Base-by-base conservation (phyloP, 2,888 invertebrate genomes). In the Apodemia zela region DNA sequence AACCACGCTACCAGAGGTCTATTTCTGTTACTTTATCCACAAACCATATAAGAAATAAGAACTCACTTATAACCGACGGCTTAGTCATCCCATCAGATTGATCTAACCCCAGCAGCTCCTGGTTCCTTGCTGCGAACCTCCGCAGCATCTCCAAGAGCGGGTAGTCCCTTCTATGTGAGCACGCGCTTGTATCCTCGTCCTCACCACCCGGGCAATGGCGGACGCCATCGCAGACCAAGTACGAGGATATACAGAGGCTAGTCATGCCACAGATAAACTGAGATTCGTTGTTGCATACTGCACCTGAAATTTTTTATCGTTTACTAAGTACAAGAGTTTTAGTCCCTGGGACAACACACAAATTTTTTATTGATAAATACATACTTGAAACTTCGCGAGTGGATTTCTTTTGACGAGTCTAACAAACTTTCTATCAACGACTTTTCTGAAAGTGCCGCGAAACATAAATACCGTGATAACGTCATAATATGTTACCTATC, bases 181-280 rank as follows among this genome's bases (percentile, higher is more conserved):
- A 91, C 2, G 86, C 87, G 25, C 68, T 70, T 0, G 82, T 61
- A 45, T 93, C 93, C 69, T 93, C 93, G 67, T 93, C 93, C 66
- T 93, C 94, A 5, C 94, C 94, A 0, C 93, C 93, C 0, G 95
- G 94, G 70, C 95, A 95, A 76, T 95, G 94, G 1, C 92, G 85
- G 25, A 94, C 92, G 11, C 94, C 94, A 71, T 95, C 95, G 77
- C 95, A 95, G 18, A 94, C 91, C 68, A 95, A 84, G 73, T 93
- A 93, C 61, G 93, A 93, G 0, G 95, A 94, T 63, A 95, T 93
- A 81, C 95, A 95, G 58, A 95, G 86, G 68, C 82, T 80, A 18
- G 89, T 88, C 45, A 75, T 67, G 0, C 90, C 90, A 69, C 91
- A 91, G 8, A 74, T 71, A 73, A 87, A 90, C 68, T 89, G 87